Evolutionary conservation across 2,113 vertebrate genomes (phyloP).

Genomic region (Choloepus hoffmanni): DNA sequence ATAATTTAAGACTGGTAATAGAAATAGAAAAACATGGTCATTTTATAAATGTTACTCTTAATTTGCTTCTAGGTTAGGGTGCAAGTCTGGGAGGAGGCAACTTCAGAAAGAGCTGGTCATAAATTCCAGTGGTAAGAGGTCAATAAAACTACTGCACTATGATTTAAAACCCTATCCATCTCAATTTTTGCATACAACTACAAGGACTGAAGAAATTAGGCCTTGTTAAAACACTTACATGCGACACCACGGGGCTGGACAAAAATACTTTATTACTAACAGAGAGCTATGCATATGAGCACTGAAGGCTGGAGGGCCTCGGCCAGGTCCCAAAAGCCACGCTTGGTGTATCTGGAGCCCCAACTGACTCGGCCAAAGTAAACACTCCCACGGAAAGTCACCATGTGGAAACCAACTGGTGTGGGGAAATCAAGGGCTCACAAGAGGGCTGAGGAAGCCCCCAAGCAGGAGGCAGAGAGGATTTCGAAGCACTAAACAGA

Average conservation of each 20-base stretch:
- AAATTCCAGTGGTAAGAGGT: neutral
- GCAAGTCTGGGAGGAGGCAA: neutral
- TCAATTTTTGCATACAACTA: neutral
- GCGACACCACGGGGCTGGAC: neutral
- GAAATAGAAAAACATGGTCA: neutral
- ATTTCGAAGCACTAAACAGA: slow-evolving; percentile 2
- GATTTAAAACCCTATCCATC: neutral
- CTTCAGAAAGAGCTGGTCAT: neutral
- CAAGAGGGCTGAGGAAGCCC: neutral
- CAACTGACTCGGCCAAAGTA: neutral
- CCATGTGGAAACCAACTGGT: slow-evolving; percentile 41
- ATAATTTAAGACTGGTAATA: neutral
- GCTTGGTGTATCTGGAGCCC: neutral
- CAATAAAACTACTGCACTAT: neutral
- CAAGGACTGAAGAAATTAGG: neutral
- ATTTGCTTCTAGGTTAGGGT: neutral
- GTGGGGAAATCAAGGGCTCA: neutral
- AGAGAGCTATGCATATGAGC: neutral
- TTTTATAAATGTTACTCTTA: neutral
- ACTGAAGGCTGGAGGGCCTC: neutral
- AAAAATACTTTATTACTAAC: neutral
- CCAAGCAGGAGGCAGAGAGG: neutral
- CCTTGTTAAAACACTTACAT: neutral
- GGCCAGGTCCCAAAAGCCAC: neutral
- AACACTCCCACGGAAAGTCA: slow-evolving; percentile 41